Conservation (phyloP, 2,113 vertebrate genomes). For the Chascanopsetta lugubris region DNA sequence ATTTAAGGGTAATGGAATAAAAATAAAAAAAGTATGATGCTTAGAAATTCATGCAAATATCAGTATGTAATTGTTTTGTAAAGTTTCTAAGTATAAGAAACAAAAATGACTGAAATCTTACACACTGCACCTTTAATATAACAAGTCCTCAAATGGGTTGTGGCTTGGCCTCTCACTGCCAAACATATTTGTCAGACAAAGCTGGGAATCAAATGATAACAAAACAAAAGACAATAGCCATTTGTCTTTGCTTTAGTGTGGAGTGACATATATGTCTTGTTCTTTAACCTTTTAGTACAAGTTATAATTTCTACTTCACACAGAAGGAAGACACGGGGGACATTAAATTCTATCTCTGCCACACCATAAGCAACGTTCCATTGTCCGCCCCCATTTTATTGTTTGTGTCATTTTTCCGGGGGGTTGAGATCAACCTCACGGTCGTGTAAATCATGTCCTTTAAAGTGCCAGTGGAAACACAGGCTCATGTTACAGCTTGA, state of each 20-base stretch:
- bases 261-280: conserved; percentile 80
- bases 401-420: conserved; percentile 91
- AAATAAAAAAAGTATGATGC: no score
- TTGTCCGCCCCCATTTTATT: conserved; percentile 87
- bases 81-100: no score
- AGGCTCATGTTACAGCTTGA: conserved; percentile 65
- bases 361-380: conserved; percentile 85
- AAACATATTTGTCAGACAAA: conserved; percentile 88
- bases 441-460: conserved; percentile 89
- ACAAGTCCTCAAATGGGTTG: conserved; percentile 78
- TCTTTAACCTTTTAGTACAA: conserved; percentile 5
- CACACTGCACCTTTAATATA: no score
- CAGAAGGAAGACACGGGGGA: conserved; percentile 82
- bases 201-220: conserved; percentile 83
- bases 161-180: conserved; percentile 76
- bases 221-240: conserved; percentile 31
- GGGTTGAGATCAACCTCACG: conserved; percentile 81
- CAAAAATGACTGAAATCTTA: no score
- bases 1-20: no score
- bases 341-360: conserved; percentile 89
- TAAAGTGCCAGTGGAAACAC: conserved; percentile 83
- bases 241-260: conserved; percentile 82
- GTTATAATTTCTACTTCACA: conserved; percentile 65
- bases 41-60: no score
- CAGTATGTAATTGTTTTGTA: no score